Conservation (phyloP, 2,113 vertebrate species). For the Perca schrenkii region DNA sequence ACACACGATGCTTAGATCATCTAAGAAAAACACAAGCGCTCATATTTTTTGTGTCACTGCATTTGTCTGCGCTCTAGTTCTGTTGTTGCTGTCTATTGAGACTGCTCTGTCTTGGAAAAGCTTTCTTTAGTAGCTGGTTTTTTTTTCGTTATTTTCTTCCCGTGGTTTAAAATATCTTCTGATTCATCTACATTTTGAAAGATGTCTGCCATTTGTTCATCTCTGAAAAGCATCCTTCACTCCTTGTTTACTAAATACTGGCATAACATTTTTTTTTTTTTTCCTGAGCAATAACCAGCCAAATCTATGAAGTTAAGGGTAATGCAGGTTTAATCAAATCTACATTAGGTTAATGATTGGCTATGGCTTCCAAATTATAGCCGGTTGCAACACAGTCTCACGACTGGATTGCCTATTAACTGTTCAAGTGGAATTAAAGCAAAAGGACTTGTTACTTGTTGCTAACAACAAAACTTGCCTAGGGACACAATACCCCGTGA, state of each 20-base stretch:
- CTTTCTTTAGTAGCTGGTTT: slow-evolving; percentile 20
- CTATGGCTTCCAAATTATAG: not conserved
- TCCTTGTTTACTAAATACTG: not conserved
- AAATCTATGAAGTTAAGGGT: not conserved
- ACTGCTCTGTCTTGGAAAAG: slow-evolving; percentile 15
- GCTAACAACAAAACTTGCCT: not conserved
- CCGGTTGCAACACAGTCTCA: no score
- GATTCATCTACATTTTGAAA: slow-evolving; percentile 17
- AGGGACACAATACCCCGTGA: slow-evolving; percentile 5
- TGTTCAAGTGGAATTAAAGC: not conserved
- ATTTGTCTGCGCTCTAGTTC: slow-evolving; percentile 27
- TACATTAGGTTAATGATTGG: not conserved
- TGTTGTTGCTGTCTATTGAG: slow-evolving; percentile 21
- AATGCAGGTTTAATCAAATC: not conserved
- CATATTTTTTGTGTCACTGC: slow-evolving; percentile 30
- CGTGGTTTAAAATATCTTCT: slow-evolving; percentile 18
- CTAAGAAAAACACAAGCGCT: slow-evolving; percentile 10
- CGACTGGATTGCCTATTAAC: not conserved
- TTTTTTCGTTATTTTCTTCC: slow-evolving; percentile 8
- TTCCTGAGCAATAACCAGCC: slow-evolving; percentile 1
- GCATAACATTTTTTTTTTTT: not conserved
- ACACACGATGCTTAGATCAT: slow-evolving; percentile 50
- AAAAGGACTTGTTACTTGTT: not conserved
- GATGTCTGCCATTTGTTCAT: slow-evolving; percentile 2
- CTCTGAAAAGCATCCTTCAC: slow-evolving; percentile 8